These are phyloP conservation scores for Penaeus monodon DNA, from an alignment of 2,888 invertebrate species.

Conservation along the genomic window DNA sequence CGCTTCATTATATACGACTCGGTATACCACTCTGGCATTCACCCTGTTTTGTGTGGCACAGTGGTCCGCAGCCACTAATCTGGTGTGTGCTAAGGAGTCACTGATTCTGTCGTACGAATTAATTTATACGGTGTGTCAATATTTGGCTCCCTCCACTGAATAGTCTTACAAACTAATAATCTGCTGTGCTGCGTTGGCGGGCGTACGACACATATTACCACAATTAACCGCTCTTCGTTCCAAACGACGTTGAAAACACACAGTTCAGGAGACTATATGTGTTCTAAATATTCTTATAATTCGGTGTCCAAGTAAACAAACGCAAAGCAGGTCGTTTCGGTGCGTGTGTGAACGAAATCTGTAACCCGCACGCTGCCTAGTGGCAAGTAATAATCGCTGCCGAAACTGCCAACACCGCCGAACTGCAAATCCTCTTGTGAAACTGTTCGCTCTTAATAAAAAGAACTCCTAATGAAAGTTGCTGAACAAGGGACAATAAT, in stretches of 20 bases:
- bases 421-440: slow-evolving; percentile 56
- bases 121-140: slow-evolving; percentile 58
- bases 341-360: no score
- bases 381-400: slow-evolving; percentile 26
- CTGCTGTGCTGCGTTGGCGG: slow-evolving; percentile 32
- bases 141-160: slow-evolving; percentile 48
- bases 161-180: slow-evolving; percentile 55
- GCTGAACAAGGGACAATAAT: slow-evolving; percentile 55
- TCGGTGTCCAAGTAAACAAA: no score
- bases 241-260: no score
- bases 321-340: no score
- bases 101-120: slow-evolving; percentile 58
- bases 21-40: no score
- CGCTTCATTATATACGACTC: no score
- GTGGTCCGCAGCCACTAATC: slow-evolving; percentile 24
- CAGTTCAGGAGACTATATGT: no score
- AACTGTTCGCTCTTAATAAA: slow-evolving; percentile 46
- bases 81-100: slow-evolving; percentile 56
- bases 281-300: no score
- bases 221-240: no score
- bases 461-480: slow-evolving; percentile 52
- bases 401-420: slow-evolving; percentile 47
- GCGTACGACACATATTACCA: slow-evolving; percentile 17
- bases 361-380: background rate
- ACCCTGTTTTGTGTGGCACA: background rate